These are phyloP conservation scores for Takifugu rubripes DNA, from an alignment of 2,797 vertebrate genomes.

Conservation along the genomic window DNA sequence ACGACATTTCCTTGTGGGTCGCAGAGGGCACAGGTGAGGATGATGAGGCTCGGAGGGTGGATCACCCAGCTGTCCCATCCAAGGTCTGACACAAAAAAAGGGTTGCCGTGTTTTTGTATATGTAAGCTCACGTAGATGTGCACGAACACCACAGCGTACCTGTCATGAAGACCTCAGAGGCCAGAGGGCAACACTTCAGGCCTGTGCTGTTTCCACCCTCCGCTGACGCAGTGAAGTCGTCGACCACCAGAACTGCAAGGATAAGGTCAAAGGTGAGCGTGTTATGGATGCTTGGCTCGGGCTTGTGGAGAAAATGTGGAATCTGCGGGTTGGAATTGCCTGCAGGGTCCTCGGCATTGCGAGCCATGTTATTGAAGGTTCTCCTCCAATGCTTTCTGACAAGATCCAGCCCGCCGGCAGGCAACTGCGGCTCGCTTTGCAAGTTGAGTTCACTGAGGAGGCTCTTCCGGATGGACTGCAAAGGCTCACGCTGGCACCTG, in stretches of 20 bases:
- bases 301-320: background rate
- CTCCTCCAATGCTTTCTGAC: conserved; percentile 61
- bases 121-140: background rate
- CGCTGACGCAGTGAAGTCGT: conserved; percentile 17
- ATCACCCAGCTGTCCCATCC: conserved; percentile 78
- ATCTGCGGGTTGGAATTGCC: conserved; percentile 18
- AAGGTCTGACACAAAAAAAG: conserved; percentile 61
- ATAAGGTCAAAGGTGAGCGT: background rate
- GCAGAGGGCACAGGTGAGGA: conserved; percentile 64
- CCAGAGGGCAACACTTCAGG: conserved; percentile 57
- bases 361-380: conserved; percentile 16
- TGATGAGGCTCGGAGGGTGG: conserved; percentile 67
- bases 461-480: conserved; percentile 57
- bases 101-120: background rate
- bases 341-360: background rate
- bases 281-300: background rate
- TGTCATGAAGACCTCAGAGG: conserved; percentile 69
- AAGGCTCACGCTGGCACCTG: conserved; percentile 58
- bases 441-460: conserved; percentile 68
- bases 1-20: conserved; percentile 14
- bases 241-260: conserved; percentile 16
- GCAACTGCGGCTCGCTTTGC: conserved; percentile 64
- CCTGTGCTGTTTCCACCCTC: conserved; percentile 30
- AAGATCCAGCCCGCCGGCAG: conserved; percentile 35
- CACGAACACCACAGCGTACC: conserved; percentile 44